Evolutionary conservation across 2,113 vertebrate species (phyloP).

Genomic region (Fukomys damarensis): DNA sequence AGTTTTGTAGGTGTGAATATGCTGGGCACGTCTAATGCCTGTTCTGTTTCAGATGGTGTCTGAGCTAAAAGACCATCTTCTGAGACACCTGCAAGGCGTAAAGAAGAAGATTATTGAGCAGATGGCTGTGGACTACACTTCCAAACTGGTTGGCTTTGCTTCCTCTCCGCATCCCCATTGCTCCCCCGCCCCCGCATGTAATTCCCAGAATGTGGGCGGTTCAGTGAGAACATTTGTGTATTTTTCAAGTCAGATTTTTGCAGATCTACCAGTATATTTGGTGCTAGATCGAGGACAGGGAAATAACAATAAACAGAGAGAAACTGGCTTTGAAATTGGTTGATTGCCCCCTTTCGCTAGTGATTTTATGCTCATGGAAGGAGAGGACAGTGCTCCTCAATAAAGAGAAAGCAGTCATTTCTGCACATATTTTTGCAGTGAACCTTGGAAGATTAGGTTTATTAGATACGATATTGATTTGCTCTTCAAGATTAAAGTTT

Average conservation of each 20-base stretch:
- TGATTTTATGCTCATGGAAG: neutral
- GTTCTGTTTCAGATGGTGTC: constrained; percentile 90
- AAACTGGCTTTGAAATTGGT: neutral
- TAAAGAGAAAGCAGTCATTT: constrained; percentile 29
- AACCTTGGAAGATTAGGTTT: neutral
- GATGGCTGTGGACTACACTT: constrained; percentile 93
- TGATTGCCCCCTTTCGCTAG: neutral
- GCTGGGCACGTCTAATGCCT: neutral
- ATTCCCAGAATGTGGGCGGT: neutral
- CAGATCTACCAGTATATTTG: neutral
- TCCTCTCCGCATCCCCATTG: neutral
- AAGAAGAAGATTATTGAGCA: constrained; percentile 94
- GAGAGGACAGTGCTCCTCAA: neutral
- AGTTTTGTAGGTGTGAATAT: neutral
- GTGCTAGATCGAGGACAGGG: neutral
- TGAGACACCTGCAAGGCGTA: constrained; percentile 91
- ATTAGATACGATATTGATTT: neutral
- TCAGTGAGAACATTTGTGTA: neutral
- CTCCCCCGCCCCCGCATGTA: neutral
- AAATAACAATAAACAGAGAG: neutral
- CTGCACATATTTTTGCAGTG: neutral
- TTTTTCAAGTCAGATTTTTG: constrained; percentile 7
- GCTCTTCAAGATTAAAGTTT: constrained; percentile 35
- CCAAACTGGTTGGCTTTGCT: constrained; percentile 89
- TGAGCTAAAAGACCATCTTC: constrained; percentile 94